Evolutionary conservation across 2,888 invertebrate species (phyloP), one percentile per base, ranked within the genome.

Genomic region (Physocephala rufipes): DNA sequence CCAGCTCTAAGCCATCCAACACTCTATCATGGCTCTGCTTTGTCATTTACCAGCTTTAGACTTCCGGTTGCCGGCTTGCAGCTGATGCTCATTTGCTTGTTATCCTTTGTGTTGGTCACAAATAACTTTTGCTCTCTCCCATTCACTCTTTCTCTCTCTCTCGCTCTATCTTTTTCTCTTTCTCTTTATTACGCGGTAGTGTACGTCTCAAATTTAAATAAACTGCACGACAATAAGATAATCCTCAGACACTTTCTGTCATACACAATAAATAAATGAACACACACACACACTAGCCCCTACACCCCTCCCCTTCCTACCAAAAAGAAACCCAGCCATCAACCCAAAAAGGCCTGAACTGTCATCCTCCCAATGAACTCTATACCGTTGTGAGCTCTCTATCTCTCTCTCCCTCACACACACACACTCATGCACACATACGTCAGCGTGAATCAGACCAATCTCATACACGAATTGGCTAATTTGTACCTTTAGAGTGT

Each of bases 11-110:
- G 5, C 49, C 51, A 12, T 19, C 5, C 28, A 30, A 16, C 19
- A 19, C 53, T 43, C 24, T 55, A 9, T 9, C 9, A 9, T 36
- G 5, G 5, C 9, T 7, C 36, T 9, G 36, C 36, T 36, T 9
- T 36, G 36, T 36, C 36, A 36, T 36, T 36, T 36, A 9, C 36
- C 36, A 9, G 36, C 36, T 36, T 36, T 9, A 36, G 36, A 9
- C 36, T 36, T 36, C 36, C 36, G 36, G 36, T 9, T 4, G 4
- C 5, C 36, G 9, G 36, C 19, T 30, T 53, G 66, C 66, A 66
- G 55, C 66, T 66, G 66, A 66, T 66, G 66, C 70, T 55, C 43
- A 63, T 43, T 63, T 69, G 61, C 68, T 69, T 61, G 62, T 69
- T 69, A 61, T 69, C 61, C 68, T 69, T 69, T 51, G 67, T 61